A percentile compares a stretch with the other conserved stretches of the same genome.
Conservation (phyloP, 2,797 vertebrate genomes). For the Paramormyrops hopkinsi region DNA sequence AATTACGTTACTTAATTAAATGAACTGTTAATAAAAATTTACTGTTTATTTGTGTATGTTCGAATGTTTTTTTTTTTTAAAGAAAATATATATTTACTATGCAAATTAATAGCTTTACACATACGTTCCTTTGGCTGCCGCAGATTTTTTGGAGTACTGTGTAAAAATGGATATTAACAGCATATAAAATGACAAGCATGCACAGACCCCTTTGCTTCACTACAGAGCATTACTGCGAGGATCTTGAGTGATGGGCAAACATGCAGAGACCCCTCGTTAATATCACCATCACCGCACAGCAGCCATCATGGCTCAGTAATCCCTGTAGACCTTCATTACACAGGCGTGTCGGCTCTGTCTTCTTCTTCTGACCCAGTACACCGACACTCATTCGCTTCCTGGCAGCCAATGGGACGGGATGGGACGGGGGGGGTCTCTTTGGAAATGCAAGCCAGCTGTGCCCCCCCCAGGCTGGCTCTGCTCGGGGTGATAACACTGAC, state of each 20-base stretch:
- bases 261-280: neutral
- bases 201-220: neutral
- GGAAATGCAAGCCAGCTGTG: conserved; percentile 63
- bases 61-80: neutral
- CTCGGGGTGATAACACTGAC: conserved; percentile 49
- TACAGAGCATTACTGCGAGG: neutral
- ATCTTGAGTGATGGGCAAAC: neutral
- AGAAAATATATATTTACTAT: neutral
- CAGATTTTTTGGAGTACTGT: neutral
- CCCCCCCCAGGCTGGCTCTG: conserved; percentile 40
- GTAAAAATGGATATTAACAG: neutral
- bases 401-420: neutral
- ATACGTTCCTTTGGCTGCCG: neutral
- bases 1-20: neutral
- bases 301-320: neutral
- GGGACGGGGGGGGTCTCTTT: conserved; percentile 30
- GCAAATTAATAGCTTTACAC: neutral
- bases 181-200: neutral
- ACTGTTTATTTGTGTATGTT: neutral
- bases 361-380: too few species aligned
- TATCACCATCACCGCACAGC: neutral
- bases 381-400: too few species aligned
- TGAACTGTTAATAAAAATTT: neutral
- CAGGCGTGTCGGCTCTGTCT: neutral
- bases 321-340: neutral